phyloP scores from a whole-genome alignment of 2,888 invertebrate species.

The Harmothoe impar region DNA sequence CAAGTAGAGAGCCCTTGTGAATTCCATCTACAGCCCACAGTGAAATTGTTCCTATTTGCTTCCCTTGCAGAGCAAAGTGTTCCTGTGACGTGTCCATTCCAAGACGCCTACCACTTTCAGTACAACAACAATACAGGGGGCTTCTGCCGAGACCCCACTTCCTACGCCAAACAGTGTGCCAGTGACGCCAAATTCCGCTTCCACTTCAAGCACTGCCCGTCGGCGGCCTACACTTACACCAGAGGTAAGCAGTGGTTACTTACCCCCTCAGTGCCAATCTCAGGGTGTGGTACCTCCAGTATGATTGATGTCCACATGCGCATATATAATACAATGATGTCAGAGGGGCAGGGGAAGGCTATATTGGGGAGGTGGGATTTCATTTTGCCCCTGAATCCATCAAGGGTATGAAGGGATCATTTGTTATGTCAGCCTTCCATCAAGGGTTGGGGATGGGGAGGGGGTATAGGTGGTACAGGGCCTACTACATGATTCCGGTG shows the following conservation, averaged over 20 bases:
- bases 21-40: no score
- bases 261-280: background rate
- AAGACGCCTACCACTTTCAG: slow-evolving; percentile 69
- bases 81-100: slow-evolving; percentile 68
- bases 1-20: no score
- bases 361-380: background rate
- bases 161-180: slow-evolving; percentile 68
- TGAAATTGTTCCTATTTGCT: background rate
- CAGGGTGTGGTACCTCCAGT: background rate
- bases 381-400: slow-evolving; percentile 4
- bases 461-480: background rate
- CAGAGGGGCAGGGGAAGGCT: no score
- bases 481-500: background rate
- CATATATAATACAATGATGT: no score
- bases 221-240: slow-evolving; percentile 69
- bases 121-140: slow-evolving; percentile 73
- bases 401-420: background rate
- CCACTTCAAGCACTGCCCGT: slow-evolving; percentile 69
- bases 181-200: slow-evolving; percentile 67
- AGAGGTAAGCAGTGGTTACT: slow-evolving; percentile 64
- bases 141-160: slow-evolving; percentile 67
- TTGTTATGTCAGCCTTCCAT: slow-evolving; percentile 32
- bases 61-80: slow-evolving; percentile 53
- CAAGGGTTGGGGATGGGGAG: background rate
- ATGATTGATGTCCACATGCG: no score